Evolutionary conservation across 1,140 invertebrate species (phyloP).

Genomic region (Gryon sp.): DNA sequence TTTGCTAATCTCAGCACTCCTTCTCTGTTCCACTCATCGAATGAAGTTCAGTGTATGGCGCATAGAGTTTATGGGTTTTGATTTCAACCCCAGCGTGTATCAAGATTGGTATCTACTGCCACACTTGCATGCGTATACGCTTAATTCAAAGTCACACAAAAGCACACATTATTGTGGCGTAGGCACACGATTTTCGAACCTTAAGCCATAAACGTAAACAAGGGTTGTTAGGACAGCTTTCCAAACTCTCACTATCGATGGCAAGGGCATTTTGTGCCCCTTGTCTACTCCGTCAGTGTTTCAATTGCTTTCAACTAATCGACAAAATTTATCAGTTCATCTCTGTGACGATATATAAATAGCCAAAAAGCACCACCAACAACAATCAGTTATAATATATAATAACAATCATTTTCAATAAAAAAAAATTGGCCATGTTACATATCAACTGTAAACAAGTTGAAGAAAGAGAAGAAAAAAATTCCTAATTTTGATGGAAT

Average conservation of each 20-base stretch:
- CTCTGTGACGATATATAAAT: constrained; percentile 53
- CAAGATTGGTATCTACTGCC: constrained; percentile 74
- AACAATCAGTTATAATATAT: no score
- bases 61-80: constrained; percentile 72
- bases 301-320: constrained; percentile 61
- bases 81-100: constrained; percentile 72
- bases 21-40: constrained; percentile 62
- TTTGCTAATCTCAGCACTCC: no score
- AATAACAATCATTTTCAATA: no score
- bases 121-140: constrained; percentile 20
- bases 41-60: constrained; percentile 73
- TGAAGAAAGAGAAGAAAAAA: no score
- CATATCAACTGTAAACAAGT: no score
- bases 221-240: constrained; percentile 75
- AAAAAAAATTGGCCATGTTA: no score
- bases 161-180: constrained; percentile 50
- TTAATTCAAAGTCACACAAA: constrained; percentile 41
- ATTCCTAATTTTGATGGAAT: no score
- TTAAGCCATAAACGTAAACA: constrained; percentile 78
- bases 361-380: constrained; percentile 41
- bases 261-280: constrained; percentile 75
- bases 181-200: constrained; percentile 74
- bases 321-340: constrained; percentile 54
- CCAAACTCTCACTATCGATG: constrained; percentile 72
- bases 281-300: constrained; percentile 27